phyloP scores from a whole-genome alignment of 1,140 invertebrate genomes.

The Cotesia typhae region DNA sequence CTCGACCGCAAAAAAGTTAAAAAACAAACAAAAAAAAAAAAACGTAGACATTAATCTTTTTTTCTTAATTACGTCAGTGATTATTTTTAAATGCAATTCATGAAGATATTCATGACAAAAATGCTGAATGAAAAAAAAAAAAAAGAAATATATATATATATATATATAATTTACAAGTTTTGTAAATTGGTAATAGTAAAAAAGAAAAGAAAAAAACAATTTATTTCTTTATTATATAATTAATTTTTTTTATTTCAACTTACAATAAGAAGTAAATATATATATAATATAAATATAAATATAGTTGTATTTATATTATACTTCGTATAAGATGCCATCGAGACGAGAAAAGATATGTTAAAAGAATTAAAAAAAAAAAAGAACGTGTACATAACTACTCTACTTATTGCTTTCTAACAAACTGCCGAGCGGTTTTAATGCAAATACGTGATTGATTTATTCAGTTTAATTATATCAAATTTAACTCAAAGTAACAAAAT shows the following conservation, averaged over 20 bases:
- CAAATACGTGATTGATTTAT: conserved; percentile 26
- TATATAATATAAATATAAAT: background rate
- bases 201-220: conserved; percentile 37
- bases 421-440: conserved; percentile 50
- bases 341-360: conserved; percentile 37
- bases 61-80: background rate
- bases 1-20: conserved; percentile 4
- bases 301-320: conserved; percentile 24
- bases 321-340: conserved; percentile 53
- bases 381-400: conserved; percentile 57
- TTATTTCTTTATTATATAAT: conserved; percentile 37
- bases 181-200: conserved; percentile 2
- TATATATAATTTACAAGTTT: conserved; percentile 5
- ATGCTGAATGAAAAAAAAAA: background rate
- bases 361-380: conserved; percentile 43
- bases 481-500: conserved; percentile 21
- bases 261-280: conserved; percentile 36
- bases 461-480: background rate
- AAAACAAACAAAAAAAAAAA: conserved; percentile 4
- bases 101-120: conserved; percentile 8
- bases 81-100: background rate
- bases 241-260: conserved; percentile 33
- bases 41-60: background rate
- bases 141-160: background rate
- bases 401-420: conserved; percentile 52